Evolutionary conservation across 1,140 invertebrate genomes (phyloP), one percentile per base, ranked within the genome.

Genomic region (Tetramorium alpestre): DNA sequence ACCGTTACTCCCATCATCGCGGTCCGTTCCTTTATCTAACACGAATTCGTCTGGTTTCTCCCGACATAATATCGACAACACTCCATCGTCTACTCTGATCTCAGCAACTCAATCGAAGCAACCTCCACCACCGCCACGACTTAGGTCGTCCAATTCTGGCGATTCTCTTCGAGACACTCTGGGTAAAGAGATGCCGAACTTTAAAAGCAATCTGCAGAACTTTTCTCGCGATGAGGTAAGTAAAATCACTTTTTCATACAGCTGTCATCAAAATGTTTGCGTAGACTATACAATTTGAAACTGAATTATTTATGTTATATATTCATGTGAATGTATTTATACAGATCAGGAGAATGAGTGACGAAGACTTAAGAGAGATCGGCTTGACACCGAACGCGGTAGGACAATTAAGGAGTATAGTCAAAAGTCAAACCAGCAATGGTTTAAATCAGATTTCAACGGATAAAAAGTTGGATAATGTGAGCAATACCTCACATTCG

Each of bases 301-400:
- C 13, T 60, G n/a, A 60, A 33, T 28, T 75, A 49, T 25, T 28
- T 2, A 47, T 47, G 41, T 54, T 54, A 47, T 11, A 11, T 13
- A 54, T n/a, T 54, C 18, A 54, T 76, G 5, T 5, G n/a, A 7
- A 78, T 22, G 33, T 33, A 33, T 33, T 33, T 33, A 33, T 92
- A 56, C 92, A 97, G 96, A 96, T 96, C 67, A 93, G 96, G 88
- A 96, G 96, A 91, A 95, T 96, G 95, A 95, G 95, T 54, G 96
- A 96, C 80, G 96, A 96, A 82, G 95, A 96, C 84, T 91, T 96
- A 80, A 94, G 94, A 58, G 96, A 96, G 10, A 93, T 95, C 76
- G 96, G 95, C 41, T 89, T 96, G 51, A 94, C 95, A 70, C 90
- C 95, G 64, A 96, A 95, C 81, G 96, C 95, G 44, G 95, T 96